A percentile compares a stretch with the other conserved stretches of the same genome.
phyloP scores from a whole-genome alignment of 2,888 invertebrate species.

The Ryuthela nishihirai region DNA sequence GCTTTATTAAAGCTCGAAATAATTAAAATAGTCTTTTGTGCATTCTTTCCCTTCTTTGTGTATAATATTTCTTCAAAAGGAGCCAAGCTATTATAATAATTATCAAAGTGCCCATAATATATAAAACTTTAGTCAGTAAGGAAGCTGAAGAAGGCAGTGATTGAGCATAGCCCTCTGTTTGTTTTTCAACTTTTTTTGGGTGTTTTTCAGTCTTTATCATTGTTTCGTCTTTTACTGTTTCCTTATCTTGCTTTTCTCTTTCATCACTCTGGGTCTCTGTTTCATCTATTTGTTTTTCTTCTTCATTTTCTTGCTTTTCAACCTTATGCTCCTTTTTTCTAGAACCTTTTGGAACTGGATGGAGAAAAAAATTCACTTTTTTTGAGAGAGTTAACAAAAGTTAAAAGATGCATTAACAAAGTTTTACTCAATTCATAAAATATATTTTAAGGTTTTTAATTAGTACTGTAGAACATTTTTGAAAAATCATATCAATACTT shows the following conservation, averaged over 20 bases:
- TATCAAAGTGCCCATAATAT: conserved; percentile 7
- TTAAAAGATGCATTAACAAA: too few species aligned
- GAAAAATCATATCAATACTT: too few species aligned
- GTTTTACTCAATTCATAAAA: too few species aligned
- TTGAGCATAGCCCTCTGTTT: too few species aligned
- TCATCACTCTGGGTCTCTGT: background rate
- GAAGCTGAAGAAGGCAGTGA: conserved; percentile 1
- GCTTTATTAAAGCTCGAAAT: too few species aligned
- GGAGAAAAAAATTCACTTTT: too few species aligned
- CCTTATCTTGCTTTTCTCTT: background rate
- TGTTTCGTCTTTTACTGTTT: background rate
- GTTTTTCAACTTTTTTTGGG: conserved; percentile 1
- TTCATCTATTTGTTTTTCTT: background rate
- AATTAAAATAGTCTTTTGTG: conserved; percentile 21
- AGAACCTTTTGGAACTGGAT: too few species aligned
- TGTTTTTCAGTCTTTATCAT: too few species aligned
- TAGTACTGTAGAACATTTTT: too few species aligned
- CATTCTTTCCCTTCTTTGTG: conserved; percentile 16
- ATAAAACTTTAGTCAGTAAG: conserved; percentile 7
- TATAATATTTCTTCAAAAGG: conserved; percentile 7
- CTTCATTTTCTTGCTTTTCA: background rate
- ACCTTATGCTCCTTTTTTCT: too few species aligned
- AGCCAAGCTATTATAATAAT: conserved; percentile 4
- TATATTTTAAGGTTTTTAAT: too few species aligned
- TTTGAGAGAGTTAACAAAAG: too few species aligned